These are phyloP conservation scores for Prosapia bicincta DNA, from an alignment of 2,888 invertebrate genomes.

Conservation along the genomic window DNA sequence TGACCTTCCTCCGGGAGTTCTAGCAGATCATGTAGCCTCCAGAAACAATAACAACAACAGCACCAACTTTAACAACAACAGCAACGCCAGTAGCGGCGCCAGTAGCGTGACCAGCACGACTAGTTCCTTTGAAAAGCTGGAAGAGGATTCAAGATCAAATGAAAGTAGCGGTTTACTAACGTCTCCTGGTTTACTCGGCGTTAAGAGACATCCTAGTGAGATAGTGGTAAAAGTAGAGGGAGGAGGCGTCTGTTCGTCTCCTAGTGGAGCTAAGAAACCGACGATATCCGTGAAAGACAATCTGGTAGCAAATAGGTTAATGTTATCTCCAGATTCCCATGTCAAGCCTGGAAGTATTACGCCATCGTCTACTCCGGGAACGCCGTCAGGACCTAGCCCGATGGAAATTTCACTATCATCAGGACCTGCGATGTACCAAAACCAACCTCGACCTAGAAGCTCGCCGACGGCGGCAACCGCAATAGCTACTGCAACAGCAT, in stretches of 20 bases:
- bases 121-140: slow-evolving; percentile 63
- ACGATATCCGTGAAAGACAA: slow-evolving; percentile 31
- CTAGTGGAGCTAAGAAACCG: slow-evolving; percentile 31
- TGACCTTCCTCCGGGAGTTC: slow-evolving; percentile 65
- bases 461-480: slow-evolving; percentile 64
- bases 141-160: slow-evolving; percentile 70
- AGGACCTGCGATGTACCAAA: slow-evolving; percentile 45
- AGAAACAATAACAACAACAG: slow-evolving; percentile 55
- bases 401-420: slow-evolving; percentile 45
- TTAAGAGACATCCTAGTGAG: slow-evolving; percentile 32
- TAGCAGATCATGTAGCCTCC: slow-evolving; percentile 67
- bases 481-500: slow-evolving; percentile 46
- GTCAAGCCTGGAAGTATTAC: slow-evolving; percentile 58
- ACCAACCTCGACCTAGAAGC: slow-evolving; percentile 60
- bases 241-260: slow-evolving; percentile 33
- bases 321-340: slow-evolving; percentile 34
- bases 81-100: slow-evolving; percentile 59
- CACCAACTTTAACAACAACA: too few relatives aligned
- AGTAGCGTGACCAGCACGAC: slow-evolving; percentile 61
- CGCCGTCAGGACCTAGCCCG: slow-evolving; percentile 60
- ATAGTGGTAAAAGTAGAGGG: slow-evolving; percentile 38
- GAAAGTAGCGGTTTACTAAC: slow-evolving; percentile 58
- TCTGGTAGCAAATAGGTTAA: slow-evolving; percentile 18
- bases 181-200: slow-evolving; percentile 44
- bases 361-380: slow-evolving; percentile 61